Base-by-base conservation (phyloP, 1,140 invertebrate genomes). In the Schlechtendalia chinensis region DNA sequence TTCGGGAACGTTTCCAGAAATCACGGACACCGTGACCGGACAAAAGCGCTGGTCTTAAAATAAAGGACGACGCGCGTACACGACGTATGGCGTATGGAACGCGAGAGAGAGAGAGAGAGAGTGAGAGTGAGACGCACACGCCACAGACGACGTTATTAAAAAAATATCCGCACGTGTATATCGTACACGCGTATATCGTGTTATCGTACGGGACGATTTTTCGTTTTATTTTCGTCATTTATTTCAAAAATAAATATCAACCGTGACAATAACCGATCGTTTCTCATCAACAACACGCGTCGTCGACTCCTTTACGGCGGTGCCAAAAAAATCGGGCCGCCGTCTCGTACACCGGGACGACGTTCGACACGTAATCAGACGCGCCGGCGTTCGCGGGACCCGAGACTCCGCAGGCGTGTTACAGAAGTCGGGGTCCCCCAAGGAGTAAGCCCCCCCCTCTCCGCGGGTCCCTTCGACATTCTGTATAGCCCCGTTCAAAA, bases 251-350 rank as follows among this genome's bases (percentile, higher is more conserved):
- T 27, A 63, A 63, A 59, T 79, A 63, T 63, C 56, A 79, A 79
- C 75, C 75, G 75, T 79, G 75, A 79, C 75, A 79, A 79, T 79
- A 63, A 79, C 75, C 75, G 56, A 79, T 79, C 75, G 75, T 79
- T 79, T 61, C 75, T 79, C 75, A 79, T 79, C 61, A 79, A 79
- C 75, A 58, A 79, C 75, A 29, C 32, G 50, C 75, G 75, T 79
- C 75, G 75, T 61, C 75, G 24, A 45, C 75, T 79, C 58, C 75
- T 79, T 79, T 79, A 79, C 61, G 58, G 24, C 11, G 16, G 75
- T 79, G 75, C 75, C 75, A 79, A 79, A 63, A 79, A 63, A 79
- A 79, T 79, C 75, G 24, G 17, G n/a, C n/a, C n/a, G n/a, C n/a
- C n/a, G n/a, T n/a, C n/a, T n/a, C n/a, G n/a, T n/a, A n/a, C n/a